Base-by-base conservation (phyloP, 2,888 invertebrate species). In the Melipona beecheii region DNA sequence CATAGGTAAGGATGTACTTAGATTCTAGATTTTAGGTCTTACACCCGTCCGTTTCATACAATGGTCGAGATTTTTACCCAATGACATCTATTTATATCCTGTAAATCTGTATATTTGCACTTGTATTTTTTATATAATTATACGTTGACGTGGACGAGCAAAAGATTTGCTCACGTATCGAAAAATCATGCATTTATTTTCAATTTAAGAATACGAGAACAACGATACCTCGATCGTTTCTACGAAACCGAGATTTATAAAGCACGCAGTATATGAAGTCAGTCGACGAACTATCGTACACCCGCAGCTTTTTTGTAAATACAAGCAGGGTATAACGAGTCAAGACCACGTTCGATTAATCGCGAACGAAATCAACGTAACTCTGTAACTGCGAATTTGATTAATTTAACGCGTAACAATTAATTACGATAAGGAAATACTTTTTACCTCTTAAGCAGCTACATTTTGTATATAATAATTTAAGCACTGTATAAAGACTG, bases 401-500 rank as follows among this genome's bases (percentile, higher is more conserved):
- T 82, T 85, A 77, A 72, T 85, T 78, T 76, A 84, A 84, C 58
- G 64, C 73, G 73, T 86, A 87, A 84, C 79, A 82, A 75, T 70
- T 62, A 50, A 36, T 17, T 65, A 77, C 66, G 74, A 68, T 70
- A 81, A 81, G 84, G 69, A 77, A 82, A 86, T 82, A 89, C 90
- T 89, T 92, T 93, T 92, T 92, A 91, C 90, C 87, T 90, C 87
- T 92, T 91, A 91, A 91, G 91, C 92, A 91, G 85, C 82, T 87
- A 85, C 83, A 87, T 89, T 87, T 89, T 93, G 93, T 93, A 94
- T 91, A 93, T 93, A 93, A 92, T 92, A 92, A 94, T 93, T 94
- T 92, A 92, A 92, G 93, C 93, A 93, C 89, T 94, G 93, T 94
- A 93, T 92, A 91, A 94, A 90, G 92, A 93, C 92, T 93, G 93